These are phyloP conservation scores for Caenorhabditis imperialis DNA, from an alignment of 2,888 invertebrate genomes.

Conservation along the genomic window DNA sequence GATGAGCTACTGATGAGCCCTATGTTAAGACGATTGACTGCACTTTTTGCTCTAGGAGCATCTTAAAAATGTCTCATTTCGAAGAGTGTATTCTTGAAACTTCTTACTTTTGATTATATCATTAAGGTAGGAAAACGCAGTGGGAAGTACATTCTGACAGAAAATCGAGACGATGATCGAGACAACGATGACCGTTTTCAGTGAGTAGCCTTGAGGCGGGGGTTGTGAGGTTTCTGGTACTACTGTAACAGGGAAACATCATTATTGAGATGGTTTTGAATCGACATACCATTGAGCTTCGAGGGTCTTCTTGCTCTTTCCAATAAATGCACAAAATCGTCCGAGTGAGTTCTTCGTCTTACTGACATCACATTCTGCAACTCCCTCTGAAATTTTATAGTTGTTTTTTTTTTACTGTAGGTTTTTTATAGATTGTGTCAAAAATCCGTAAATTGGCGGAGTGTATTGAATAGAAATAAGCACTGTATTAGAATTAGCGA, in stretches of 20 bases:
- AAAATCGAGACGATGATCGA: constrained; percentile 49
- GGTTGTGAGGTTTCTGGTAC: constrained; percentile 10
- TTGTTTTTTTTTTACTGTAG: no score
- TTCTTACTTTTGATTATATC: constrained; percentile 20
- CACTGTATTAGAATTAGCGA: no score
- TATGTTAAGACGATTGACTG: constrained; percentile 33
- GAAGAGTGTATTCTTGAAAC: background rate
- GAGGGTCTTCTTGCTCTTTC: constrained; percentile 25
- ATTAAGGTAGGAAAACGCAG: constrained; percentile 11
- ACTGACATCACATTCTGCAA: constrained; percentile 45
- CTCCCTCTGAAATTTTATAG: constrained; percentile 4
- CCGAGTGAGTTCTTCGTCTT: constrained; percentile 44
- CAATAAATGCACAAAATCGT: constrained; percentile 12
- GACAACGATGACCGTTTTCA: constrained; percentile 29
- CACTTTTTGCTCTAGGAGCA: constrained; percentile 14
- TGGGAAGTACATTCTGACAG: constrained; percentile 38
- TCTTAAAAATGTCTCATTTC: constrained; percentile 32
- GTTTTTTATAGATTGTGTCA: no score
- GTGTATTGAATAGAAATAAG: no score
- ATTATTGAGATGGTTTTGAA: background rate
- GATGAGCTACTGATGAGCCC: constrained; percentile 30
- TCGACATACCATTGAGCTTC: constrained; percentile 19
- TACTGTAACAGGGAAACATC: constrained; percentile 10
- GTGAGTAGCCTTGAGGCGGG: constrained; percentile 28
- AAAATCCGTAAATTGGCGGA: no score